A percentile compares a stretch with the other conserved stretches of the same genome.
These are phyloP conservation scores for Orchesellides sinensis DNA, from an alignment of 2,888 invertebrate genomes.

Conservation along the genomic window DNA sequence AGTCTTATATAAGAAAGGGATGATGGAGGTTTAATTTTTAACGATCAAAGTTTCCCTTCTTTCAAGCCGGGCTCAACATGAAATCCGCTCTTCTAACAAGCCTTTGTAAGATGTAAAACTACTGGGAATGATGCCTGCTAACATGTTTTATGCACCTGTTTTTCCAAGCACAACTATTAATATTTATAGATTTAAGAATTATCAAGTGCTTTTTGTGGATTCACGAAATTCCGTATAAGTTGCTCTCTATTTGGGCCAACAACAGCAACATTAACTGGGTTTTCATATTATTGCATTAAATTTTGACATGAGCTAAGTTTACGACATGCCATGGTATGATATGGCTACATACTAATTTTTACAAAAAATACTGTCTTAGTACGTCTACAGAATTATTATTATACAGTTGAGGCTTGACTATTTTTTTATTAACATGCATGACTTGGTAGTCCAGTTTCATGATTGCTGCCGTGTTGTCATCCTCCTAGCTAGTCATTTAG, in stretches of 20 bases:
- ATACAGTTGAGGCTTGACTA: no score
- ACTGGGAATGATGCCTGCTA: no score
- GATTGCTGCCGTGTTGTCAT: neutral
- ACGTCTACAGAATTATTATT: no score
- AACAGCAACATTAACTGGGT: neutral
- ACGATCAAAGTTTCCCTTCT: conserved; percentile 35
- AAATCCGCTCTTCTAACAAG: no score
- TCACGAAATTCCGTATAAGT: conserved; percentile 23
- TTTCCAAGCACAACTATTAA: conserved; percentile 19
- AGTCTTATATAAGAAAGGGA: neutral
- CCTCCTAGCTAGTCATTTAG: neutral
- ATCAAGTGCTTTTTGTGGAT: neutral
- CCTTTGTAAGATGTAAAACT: no score
- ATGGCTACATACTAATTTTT: no score
- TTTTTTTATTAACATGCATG: no score
- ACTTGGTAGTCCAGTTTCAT: conserved; percentile 1
- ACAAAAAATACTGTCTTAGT: no score
- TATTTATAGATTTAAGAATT: conserved; percentile 35
- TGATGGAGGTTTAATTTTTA: conserved; percentile 38
- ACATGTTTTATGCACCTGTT: neutral
- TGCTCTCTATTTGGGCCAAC: neutral
- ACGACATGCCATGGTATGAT: no score
- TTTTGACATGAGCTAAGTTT: conserved; percentile 27
- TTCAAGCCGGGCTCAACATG: no score
- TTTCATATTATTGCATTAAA: conserved; percentile 7